These are phyloP conservation scores for Chlamydotis undulata DNA, from an alignment of 2,113 vertebrate genomes.

Conservation along the genomic window DNA sequence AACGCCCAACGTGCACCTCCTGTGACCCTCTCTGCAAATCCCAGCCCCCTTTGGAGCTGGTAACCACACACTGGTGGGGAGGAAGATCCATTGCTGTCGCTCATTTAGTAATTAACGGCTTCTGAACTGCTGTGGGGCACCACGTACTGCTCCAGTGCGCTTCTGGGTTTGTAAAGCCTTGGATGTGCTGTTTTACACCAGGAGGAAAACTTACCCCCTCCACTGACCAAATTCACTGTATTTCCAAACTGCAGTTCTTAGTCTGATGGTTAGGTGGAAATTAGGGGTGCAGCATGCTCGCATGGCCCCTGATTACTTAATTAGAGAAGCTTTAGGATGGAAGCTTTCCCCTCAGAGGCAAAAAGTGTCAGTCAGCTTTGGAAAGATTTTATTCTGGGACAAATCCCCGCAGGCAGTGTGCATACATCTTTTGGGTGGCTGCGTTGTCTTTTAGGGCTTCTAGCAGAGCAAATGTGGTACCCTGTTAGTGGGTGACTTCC, in stretches of 20 bases:
- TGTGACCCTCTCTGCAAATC: not conserved
- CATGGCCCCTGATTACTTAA: not conserved
- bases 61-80: not conserved
- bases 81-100: not conserved
- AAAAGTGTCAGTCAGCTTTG: not conserved
- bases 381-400: not conserved
- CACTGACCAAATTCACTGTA: not conserved
- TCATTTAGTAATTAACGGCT: not conserved
- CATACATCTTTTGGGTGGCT: rapidly evolving
- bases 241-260: not conserved
- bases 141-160: not conserved
- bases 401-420: not conserved
- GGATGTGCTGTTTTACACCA: not conserved
- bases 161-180: not conserved
- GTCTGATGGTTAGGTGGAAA: not conserved
- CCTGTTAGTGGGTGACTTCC: not conserved
- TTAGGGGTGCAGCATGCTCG: not conserved
- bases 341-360: not conserved
- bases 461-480: rapidly evolving
- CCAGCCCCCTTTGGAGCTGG: not conserved
- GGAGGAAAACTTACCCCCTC: not conserved
- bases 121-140: not conserved
- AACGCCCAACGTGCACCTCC: not conserved
- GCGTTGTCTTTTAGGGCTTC: not conserved
- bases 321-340: not conserved